Percentiles rank a stretch among this genome's conserved stretches.
phyloP scores from a whole-genome alignment of 2,888 invertebrate genomes.

The Caenorhabditis angaria region DNA sequence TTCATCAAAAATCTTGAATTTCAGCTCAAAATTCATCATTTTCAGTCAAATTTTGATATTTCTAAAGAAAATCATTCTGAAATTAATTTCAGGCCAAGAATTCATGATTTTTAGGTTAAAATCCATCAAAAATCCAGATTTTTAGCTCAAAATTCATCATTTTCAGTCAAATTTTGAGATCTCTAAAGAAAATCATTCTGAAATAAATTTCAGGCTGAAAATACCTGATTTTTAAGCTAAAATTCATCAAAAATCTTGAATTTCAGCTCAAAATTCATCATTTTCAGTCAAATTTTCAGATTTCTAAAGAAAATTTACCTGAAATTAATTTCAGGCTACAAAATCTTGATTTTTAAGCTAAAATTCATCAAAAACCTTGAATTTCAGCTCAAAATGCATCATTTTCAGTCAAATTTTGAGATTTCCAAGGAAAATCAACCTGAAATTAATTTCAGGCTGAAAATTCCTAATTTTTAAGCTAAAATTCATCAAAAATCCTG shows the following conservation, averaged over 20 bases:
- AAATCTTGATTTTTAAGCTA: neutral
- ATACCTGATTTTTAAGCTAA: neutral
- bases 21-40: no score
- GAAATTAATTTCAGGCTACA: neutral
- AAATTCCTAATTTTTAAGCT: neutral
- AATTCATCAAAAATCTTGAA: neutral
- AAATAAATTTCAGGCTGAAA: no score
- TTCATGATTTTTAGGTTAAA: neutral
- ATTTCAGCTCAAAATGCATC: no score
- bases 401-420: no score
- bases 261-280: neutral
- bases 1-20: neutral
- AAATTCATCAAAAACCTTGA: neutral
- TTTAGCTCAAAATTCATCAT: neutral
- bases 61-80: no score
- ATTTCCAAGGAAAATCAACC: no score
- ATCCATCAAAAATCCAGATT: neutral
- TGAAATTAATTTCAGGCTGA: no score
- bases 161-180: no score
- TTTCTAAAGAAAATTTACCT: neutral
- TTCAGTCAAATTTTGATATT: no score
- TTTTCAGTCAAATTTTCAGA: slow-evolving; percentile 28
- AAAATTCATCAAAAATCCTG: no score
- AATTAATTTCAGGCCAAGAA: neutral
- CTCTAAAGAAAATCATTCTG: no score